These are phyloP conservation scores for Popillia japonica DNA, from an alignment of 1,140 invertebrate species.

Conservation along the genomic window DNA sequence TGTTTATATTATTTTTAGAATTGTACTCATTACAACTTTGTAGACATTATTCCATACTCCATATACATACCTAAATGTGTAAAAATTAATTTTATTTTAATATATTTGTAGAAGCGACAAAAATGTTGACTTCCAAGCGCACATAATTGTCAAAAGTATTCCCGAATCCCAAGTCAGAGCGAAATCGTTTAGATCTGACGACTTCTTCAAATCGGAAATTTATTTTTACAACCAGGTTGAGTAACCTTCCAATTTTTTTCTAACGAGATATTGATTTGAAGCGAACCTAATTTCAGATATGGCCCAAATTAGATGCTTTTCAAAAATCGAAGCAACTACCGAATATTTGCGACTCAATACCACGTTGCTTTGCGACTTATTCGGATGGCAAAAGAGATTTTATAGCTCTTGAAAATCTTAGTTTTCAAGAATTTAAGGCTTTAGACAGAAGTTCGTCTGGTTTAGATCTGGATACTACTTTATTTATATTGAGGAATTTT, in stretches of 20 bases:
- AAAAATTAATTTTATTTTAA: too few species aligned
- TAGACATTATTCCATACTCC: too few species aligned
- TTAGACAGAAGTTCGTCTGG: slow-evolving; percentile 62
- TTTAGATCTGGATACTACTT: slow-evolving; percentile 64
- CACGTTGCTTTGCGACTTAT: slow-evolving; percentile 62
- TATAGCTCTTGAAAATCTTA: slow-evolving; percentile 71
- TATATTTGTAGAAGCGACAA: too few species aligned
- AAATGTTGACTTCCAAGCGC: slow-evolving; percentile 34
- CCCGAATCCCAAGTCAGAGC: slow-evolving; percentile 69
- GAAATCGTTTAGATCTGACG: slow-evolving; percentile 70
- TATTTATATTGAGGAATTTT: slow-evolving; percentile 66
- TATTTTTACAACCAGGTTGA: slow-evolving; percentile 69
- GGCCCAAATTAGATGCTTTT: slow-evolving; percentile 64
- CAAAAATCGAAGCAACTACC: slow-evolving; percentile 61
- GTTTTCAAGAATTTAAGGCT: slow-evolving; percentile 63
- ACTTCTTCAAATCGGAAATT: slow-evolving; percentile 76
- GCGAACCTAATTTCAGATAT: slow-evolving; percentile 46
- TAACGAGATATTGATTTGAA: not conserved
- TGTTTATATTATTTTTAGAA: too few species aligned
- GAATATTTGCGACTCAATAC: slow-evolving; percentile 64
- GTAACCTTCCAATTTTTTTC: not conserved
- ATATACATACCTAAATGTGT: too few species aligned
- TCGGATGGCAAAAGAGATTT: slow-evolving; percentile 72
- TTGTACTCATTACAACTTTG: too few species aligned
- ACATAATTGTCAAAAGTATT: slow-evolving; percentile 69